Base-by-base conservation (phyloP, 2,113 vertebrate genomes). In the Silurus asotus region DNA sequence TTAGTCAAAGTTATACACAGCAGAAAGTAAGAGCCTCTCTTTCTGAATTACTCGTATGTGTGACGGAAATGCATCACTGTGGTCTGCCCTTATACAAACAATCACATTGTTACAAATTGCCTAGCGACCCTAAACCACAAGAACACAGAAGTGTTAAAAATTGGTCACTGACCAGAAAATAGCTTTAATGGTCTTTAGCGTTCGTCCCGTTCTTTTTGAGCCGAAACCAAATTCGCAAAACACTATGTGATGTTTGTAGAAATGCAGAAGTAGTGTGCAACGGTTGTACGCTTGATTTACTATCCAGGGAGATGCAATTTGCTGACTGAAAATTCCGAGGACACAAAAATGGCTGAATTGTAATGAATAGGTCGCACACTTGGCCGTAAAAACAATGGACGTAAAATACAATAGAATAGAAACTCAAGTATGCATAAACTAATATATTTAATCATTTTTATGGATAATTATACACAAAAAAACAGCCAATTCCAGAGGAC, bases 91-190 rank as follows among this genome's bases (percentile, higher is more conserved):
- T 45, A 59, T 37, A 19, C 59, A 79, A 79, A 79, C 25, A 59
- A 79, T 59, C 45, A 20, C 77, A 45, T 10, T 20, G 28, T 59
- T 45, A 59, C 55, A 59, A 79, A 59, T 79, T 59, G 77, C 56
- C 77, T 79, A 79, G 77, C 77, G 59, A 79, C 77, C 28, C 5
- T 25, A 79, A 79, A 79, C 77, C 55, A 59, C 77, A 59, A 79
- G 25, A 77, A 75, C 10, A 51, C 19, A 56, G 53, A 59, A 49
- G 53, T 56, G 25, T 59, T 20, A 79, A 59, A 79, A 25, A 51
- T 25, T 28, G 76, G 59, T n/a, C 14, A 10, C 6, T n/a, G 25
- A 25, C 23, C 19, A 45, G 17, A 59, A 77, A 11, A 5, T 77
- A 48, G 74, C 74, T 25, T 55, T n/a, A 2, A 13, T 25, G 23